These are phyloP conservation scores for Trigoniulus corallinus DNA, from an alignment of 1,140 invertebrate species.

Conservation along the genomic window DNA sequence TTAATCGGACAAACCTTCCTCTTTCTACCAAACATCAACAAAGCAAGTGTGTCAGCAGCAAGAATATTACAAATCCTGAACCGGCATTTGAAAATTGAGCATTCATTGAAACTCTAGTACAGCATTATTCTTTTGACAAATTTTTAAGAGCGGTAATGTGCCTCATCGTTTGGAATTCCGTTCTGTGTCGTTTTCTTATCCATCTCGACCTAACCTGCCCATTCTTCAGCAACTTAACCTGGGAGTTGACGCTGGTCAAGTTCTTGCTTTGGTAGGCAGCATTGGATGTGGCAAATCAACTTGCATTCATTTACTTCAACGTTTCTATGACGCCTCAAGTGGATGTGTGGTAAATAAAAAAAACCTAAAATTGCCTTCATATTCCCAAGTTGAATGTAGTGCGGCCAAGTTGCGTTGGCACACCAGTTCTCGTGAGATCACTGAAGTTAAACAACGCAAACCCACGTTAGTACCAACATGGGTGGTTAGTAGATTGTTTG, in stretches of 20 bases:
- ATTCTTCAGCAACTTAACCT: slow-evolving; percentile 45
- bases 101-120: slow-evolving; percentile 2
- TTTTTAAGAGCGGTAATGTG: not conserved
- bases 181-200: not conserved
- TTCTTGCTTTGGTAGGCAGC: slow-evolving; percentile 68
- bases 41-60: slow-evolving; percentile 63
- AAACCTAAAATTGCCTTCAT: not conserved
- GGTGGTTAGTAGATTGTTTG: too few species aligned
- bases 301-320: slow-evolving; percentile 46
- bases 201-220: not conserved
- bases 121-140: not conserved
- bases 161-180: not conserved
- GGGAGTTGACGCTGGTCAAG: slow-evolving; percentile 55
- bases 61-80: slow-evolving; percentile 40
- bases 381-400: not conserved
- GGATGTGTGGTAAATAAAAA: slow-evolving; percentile 13
- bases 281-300: slow-evolving; percentile 75
- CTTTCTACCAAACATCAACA: slow-evolving; percentile 73
- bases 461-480: too few species aligned
- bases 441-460: too few species aligned
- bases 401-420: too few species aligned
- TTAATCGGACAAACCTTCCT: slow-evolving; percentile 68
- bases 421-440: too few species aligned
- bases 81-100: slow-evolving; percentile 30
- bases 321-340: slow-evolving; percentile 46